phyloP scores from a whole-genome alignment of 1,140 invertebrate species.

The Platyura marginata region DNA sequence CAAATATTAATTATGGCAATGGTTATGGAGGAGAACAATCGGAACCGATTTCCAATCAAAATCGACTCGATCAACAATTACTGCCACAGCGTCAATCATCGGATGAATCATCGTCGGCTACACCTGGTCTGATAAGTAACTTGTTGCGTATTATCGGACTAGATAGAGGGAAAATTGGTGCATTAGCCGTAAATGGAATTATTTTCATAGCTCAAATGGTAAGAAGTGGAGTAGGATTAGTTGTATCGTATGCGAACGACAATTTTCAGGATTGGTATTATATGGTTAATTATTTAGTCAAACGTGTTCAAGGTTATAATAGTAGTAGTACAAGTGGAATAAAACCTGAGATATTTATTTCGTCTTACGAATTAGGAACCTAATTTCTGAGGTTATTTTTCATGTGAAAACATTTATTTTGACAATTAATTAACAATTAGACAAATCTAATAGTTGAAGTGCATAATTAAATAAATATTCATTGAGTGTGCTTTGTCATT shows the following conservation, averaged over 20 bases:
- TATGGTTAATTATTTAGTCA: background rate
- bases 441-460: too few relatives aligned
- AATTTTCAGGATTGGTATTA: background rate
- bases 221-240: slow-evolving; percentile 13
- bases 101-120: slow-evolving; percentile 11
- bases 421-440: too few relatives aligned
- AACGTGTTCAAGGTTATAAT: background rate
- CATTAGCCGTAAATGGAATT: slow-evolving; percentile 58
- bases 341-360: too few relatives aligned
- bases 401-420: too few relatives aligned
- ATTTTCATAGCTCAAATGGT: slow-evolving; percentile 72
- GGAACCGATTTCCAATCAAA: background rate
- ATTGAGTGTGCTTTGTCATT: too few relatives aligned
- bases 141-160: slow-evolving; percentile 53
- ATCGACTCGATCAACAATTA: slow-evolving; percentile 2
- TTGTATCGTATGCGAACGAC: background rate
- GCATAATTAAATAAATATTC: too few relatives aligned
- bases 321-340: background rate
- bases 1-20: slow-evolving; percentile 6
- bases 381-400: too few relatives aligned
- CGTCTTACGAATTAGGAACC: too few relatives aligned
- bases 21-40: slow-evolving; percentile 2
- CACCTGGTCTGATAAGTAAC: slow-evolving; percentile 30
- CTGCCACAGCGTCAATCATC: background rate
- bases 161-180: slow-evolving; percentile 50